phyloP scores from a whole-genome alignment of 1,140 invertebrate genomes.

The Antheraea mylitta region DNA sequence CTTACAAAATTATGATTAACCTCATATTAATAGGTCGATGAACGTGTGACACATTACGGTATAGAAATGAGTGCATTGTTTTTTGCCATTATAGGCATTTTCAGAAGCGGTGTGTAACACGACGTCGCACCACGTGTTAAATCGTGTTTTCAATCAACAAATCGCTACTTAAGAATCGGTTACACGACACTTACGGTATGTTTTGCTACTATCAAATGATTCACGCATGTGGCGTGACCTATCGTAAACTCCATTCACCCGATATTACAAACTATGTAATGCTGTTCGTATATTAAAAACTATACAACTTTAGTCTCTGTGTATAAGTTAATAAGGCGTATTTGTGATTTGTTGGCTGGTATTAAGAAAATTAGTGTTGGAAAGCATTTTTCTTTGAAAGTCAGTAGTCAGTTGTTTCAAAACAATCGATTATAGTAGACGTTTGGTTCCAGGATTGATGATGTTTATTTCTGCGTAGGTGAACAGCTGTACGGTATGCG shows the following conservation, averaged over 20 bases:
- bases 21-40: background rate
- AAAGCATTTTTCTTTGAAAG: slow-evolving; percentile 11
- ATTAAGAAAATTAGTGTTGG: background rate
- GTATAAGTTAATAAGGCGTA: background rate
- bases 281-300: slow-evolving; percentile 3
- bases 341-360: background rate
- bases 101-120: slow-evolving; percentile 14
- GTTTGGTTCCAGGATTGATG: slow-evolving; percentile 23
- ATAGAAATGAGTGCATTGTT: background rate
- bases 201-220: slow-evolving; percentile 20
- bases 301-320: slow-evolving; percentile 16
- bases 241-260: slow-evolving; percentile 19
- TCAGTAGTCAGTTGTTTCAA: slow-evolving; percentile 10
- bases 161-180: slow-evolving; percentile 29
- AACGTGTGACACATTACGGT: background rate
- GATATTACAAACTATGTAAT: background rate
- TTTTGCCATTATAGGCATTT: slow-evolving; percentile 13
- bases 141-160: slow-evolving; percentile 25
- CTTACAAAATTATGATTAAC: no score
- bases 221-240: slow-evolving; percentile 18
- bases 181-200: slow-evolving; percentile 18
- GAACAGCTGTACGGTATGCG: slow-evolving; percentile 3
- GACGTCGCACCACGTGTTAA: slow-evolving; percentile 13
- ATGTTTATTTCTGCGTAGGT: slow-evolving; percentile 17
- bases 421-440: slow-evolving; percentile 18